phyloP scores from a whole-genome alignment of 2,113 vertebrate species.

The Chunga burmeisteri region DNA sequence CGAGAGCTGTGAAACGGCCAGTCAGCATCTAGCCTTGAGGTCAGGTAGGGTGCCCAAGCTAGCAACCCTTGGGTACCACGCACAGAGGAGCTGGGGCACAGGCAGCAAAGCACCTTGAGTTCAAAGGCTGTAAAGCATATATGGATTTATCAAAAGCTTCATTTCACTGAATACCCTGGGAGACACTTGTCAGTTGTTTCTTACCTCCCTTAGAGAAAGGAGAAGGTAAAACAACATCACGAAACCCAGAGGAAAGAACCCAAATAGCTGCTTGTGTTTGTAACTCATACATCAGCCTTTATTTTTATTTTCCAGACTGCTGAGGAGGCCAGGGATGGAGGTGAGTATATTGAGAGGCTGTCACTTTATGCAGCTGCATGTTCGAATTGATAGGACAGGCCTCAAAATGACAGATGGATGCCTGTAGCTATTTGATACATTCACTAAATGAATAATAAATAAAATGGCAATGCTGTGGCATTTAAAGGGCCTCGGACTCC shows the following conservation, averaged over 20 bases:
- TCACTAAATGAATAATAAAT: conserved; percentile 52
- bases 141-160: not conserved
- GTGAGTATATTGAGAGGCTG: not conserved
- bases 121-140: not conserved
- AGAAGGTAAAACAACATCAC: not conserved
- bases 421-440: conserved; percentile 37
- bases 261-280: not conserved
- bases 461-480: not conserved
- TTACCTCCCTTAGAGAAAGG: not conserved
- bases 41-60: not conserved
- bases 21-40: not conserved
- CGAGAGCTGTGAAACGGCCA: not conserved
- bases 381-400: conserved; percentile 5
- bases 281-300: not conserved
- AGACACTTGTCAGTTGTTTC: not conserved
- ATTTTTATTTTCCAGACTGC: not conserved
- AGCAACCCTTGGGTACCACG: accelerated
- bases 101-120: not conserved
- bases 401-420: conserved; percentile 26
- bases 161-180: not conserved
- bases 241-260: not conserved
- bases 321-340: not conserved
- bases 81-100: not conserved
- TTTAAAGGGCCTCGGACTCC: not conserved
- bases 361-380: not conserved